A percentile compares a stretch with the other conserved stretches of the same genome.
phyloP scores from a whole-genome alignment of 2,888 invertebrate genomes.

The Pharmacophagus antenor region DNA sequence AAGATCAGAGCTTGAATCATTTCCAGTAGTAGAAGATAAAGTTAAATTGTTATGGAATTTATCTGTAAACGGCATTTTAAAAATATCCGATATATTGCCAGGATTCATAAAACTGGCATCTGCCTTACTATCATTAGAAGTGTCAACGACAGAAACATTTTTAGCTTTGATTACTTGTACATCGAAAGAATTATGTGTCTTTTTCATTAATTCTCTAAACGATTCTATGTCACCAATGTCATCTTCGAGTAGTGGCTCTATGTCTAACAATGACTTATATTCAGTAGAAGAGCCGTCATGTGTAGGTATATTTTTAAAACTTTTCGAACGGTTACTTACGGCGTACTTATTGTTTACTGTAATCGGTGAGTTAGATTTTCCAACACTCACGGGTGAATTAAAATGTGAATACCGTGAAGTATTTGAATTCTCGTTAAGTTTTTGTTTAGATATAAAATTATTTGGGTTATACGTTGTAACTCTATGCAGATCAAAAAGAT shows the following conservation, averaged over 20 bases:
- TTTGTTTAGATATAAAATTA: constrained; percentile 61
- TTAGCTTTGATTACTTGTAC: constrained; percentile 77
- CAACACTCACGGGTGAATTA: constrained; percentile 42
- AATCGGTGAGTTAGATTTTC: constrained; percentile 42
- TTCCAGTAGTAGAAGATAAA: constrained; percentile 37
- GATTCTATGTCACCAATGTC: constrained; percentile 76
- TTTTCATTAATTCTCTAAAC: constrained; percentile 74
- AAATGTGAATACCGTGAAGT: constrained; percentile 53
- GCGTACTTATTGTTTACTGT: constrained; percentile 45
- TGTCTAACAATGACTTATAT: constrained; percentile 74
- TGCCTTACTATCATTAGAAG: constrained; percentile 64
- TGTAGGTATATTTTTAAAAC: constrained; percentile 44
- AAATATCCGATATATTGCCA: constrained; percentile 54
- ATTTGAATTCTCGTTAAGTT: constrained; percentile 62
- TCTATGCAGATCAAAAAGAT: constrained; percentile 67
- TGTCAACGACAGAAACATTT: constrained; percentile 47
- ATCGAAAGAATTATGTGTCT: constrained; percentile 70
- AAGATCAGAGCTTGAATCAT: constrained; percentile 41
- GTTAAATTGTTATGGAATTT: constrained; percentile 34
- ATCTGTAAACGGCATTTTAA: constrained; percentile 28
- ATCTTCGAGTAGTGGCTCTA: constrained; percentile 81
- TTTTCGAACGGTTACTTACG: constrained; percentile 45
- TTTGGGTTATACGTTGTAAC: constrained; percentile 75
- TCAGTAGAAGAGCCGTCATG: constrained; percentile 66
- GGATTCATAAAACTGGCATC: constrained; percentile 69